Evolutionary conservation across 1,140 invertebrate species (phyloP), one percentile per base, ranked within the genome.

Genomic region (Temnothorax curvispinosus): DNA sequence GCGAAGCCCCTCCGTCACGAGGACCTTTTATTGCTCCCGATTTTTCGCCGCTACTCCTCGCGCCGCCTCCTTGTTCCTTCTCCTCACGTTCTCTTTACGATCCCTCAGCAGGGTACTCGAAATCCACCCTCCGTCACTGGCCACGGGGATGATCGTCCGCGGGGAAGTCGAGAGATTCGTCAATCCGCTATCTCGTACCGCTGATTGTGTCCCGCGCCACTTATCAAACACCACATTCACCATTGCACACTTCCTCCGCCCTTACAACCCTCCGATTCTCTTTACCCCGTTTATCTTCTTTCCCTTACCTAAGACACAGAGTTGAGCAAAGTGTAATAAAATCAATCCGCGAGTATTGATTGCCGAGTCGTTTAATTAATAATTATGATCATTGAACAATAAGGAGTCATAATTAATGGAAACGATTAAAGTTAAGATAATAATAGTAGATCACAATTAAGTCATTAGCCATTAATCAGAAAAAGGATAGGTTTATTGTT

Each of bases 1-100:
- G 78, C 95, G 95, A 94, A 95, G 91, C 92, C 95, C 93, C 95
- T 95, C 95, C 95, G 95, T 95, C 94, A 95, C 95, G 95, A 95
- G 94, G 93, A 94, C 90, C 93, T 95, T 95, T 93, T 92, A 91
- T 92, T 93, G 91, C 91, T 92, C 87, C 41, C 44, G 47, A 58
- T 82, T 54, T 88, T 85, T 74, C 77, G 86, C 86, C 47, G 7
- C 74, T 76, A 27, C 77, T 21, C 82, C 85, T 38, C 82, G 72
- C 87, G 64, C 88, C 85, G 71, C 87, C 72, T 54, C 87, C 85
- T 58, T 38, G 62, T 0, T 72, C 85, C 41, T 56, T 41, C 69
- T 8, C 47, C 9, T n/a, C 41, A 32, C 56, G 9, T 71, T 44
- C 35, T 81, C 21, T 21, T 32, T 27, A n/a, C 32, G 35, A 47